Conservation (phyloP, 2,113 vertebrate genomes). For the Eudyptes chrysolophus region DNA sequence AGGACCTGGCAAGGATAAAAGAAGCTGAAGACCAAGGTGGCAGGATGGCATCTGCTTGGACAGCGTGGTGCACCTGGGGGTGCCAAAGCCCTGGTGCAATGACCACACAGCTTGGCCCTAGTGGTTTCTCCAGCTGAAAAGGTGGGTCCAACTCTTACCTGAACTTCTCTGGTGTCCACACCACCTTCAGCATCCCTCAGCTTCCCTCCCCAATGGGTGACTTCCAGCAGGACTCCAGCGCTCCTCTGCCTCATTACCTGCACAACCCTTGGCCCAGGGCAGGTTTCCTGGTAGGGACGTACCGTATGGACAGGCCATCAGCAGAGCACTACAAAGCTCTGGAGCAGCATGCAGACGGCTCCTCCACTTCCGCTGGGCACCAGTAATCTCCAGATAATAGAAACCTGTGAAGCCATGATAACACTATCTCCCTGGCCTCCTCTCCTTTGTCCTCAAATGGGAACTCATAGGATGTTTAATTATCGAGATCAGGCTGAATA, state of each 20-base stretch:
- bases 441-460: neutral
- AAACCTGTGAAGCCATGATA: neutral
- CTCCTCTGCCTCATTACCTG: neutral
- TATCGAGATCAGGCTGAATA: neutral
- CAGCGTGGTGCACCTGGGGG: fast-evolving
- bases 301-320: fast-evolving
- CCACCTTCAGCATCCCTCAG: neutral
- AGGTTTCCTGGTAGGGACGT: neutral
- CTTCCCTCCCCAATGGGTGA: fast-evolving
- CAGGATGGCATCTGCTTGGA: neutral
- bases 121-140: neutral
- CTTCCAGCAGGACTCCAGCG: neutral
- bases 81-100: neutral
- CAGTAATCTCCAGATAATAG: neutral
- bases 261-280: neutral
- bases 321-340: neutral
- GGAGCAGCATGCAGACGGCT: neutral
- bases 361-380: neutral
- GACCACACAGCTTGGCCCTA: neutral
- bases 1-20: neutral
- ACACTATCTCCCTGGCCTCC: neutral
- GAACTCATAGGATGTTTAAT: neutral
- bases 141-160: neutral
- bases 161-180: neutral
- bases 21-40: neutral